Evolutionary conservation across 2,113 vertebrate species (phyloP).

Genomic region (Pholis gunnellus): DNA sequence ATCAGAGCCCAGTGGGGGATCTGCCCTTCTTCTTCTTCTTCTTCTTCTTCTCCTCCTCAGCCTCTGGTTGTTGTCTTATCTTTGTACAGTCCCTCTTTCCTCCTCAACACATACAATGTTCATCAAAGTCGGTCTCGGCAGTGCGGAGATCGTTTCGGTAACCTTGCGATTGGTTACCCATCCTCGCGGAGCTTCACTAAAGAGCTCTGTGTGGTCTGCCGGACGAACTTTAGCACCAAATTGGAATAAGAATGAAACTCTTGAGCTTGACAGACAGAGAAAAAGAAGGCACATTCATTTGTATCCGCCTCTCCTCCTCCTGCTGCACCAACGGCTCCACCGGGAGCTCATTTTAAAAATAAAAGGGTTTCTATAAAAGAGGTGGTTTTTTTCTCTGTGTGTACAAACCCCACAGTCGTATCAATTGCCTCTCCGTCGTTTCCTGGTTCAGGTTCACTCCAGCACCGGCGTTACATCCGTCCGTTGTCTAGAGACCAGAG

Average conservation of each 20-base stretch:
- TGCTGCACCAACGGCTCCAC: slow-evolving; percentile 44
- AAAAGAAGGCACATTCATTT: slow-evolving; percentile 44
- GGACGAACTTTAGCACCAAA: slow-evolving; percentile 50
- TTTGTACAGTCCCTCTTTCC: slow-evolving; percentile 27
- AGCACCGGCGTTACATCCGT: slow-evolving; percentile 54
- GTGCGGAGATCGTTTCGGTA: too few relatives aligned
- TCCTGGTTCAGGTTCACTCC: slow-evolving; percentile 46
- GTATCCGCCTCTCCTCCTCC: slow-evolving; percentile 30
- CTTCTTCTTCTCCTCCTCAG: slow-evolving; percentile 31
- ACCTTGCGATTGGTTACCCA: slow-evolving; percentile 41
- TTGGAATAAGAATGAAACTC: slow-evolving; percentile 63
- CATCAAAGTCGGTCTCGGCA: slow-evolving; percentile 49
- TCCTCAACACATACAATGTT: slow-evolving; percentile 49
- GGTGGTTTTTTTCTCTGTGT: slow-evolving; percentile 32
- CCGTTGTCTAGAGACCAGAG: slow-evolving; percentile 25
- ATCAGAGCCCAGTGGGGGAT: slow-evolving; percentile 41
- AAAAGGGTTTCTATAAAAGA: slow-evolving; percentile 48
- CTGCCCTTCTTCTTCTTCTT: slow-evolving; percentile 13
- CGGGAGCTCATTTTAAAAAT: slow-evolving; percentile 64
- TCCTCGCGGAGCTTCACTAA: slow-evolving; percentile 26
- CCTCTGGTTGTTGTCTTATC: slow-evolving; percentile 53
- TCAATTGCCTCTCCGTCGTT: slow-evolving; percentile 26
- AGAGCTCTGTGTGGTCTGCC: slow-evolving; percentile 37
- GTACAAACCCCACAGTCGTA: slow-evolving; percentile 38
- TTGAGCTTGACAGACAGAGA: slow-evolving; percentile 43